Evolutionary conservation across 2,113 vertebrate species (phyloP).

Genomic region (Cariama cristata): DNA sequence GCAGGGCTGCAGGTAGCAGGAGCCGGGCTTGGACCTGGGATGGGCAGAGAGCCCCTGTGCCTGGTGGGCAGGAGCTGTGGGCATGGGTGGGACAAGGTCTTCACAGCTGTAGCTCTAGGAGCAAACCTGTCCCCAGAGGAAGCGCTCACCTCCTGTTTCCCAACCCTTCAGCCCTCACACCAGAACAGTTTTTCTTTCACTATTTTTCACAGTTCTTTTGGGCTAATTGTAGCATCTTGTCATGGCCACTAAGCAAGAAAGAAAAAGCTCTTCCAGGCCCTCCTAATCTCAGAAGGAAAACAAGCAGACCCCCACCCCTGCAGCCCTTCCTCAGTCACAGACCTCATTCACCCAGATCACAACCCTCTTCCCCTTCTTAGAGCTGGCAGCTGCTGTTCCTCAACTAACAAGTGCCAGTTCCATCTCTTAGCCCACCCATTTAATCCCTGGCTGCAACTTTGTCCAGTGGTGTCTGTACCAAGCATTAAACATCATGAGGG

Average conservation of each 20-base stretch:
- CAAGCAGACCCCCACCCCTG: not conserved
- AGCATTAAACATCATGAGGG: not conserved
- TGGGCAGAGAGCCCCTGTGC: not conserved
- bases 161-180: not conserved
- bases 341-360: not conserved
- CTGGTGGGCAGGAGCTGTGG: not conserved
- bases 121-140: not conserved
- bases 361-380: not conserved
- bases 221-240: not conserved
- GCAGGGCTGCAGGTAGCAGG: not conserved
- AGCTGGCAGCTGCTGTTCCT: not conserved
- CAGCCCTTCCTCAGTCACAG: not conserved
- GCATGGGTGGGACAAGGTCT: not conserved
- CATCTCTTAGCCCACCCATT: not conserved
- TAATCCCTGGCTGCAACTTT: not conserved
- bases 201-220: not conserved
- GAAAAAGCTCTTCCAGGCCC: not conserved
- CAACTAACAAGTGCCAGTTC: not conserved
- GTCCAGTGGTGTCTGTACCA: not conserved
- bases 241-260: not conserved
- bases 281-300: not conserved
- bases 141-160: rapidly evolving
- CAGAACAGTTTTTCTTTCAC: not conserved
- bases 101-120: not conserved
- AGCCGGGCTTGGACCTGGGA: not conserved